Evolutionary conservation across 2,888 invertebrate species (phyloP), one percentile per base, ranked within the genome.

Genomic region (Drosophila kanekoi): DNA sequence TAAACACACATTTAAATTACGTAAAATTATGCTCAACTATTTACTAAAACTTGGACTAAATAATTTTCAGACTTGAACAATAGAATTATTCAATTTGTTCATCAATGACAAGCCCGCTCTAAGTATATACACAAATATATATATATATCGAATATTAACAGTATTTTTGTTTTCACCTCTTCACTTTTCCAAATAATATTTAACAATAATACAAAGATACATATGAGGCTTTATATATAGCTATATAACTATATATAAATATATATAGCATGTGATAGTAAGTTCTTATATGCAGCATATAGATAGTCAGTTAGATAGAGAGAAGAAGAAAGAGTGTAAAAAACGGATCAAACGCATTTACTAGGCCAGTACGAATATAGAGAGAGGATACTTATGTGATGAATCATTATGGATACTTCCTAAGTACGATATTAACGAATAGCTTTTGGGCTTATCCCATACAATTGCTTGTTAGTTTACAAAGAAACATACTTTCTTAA

Each of bases 391-490:
- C 67, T 54, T 49, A 63, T 73, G 62, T 60, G 53, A 63, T 77
- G 73, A 72, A 43, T 37, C 52, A 48, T 57, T 37, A 60, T 40
- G 68, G 38, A 44, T 63, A 63, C 70, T 28, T 58, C 57, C 43
- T 72, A 75, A 40, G 20, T 62, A 77, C 43, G 23, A 61, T 66
- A 62, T 67, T 62, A 62, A 57, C 61, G 45, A 72, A 43, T 66
- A 72, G 72, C 74, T 44, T 23, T 47, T 47, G 64, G 53, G 48
- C 20, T 59, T 53, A 47, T 70, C 51, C 70, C 64, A 68, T 70
- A 68, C 70, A 80, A 57, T 72, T 66, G 44, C 43, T 56, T 51
- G 79, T 81, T 72, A 85, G 76, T 74, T 81, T 64, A 59, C 52
- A 58, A 56, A 59, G 28, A 54, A 45, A 52, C 48, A n/a, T 54